Evolutionary conservation across 2,113 vertebrate genomes (phyloP), one percentile per base, ranked within the genome.

Genomic region (Varanus komodoensis): DNA sequence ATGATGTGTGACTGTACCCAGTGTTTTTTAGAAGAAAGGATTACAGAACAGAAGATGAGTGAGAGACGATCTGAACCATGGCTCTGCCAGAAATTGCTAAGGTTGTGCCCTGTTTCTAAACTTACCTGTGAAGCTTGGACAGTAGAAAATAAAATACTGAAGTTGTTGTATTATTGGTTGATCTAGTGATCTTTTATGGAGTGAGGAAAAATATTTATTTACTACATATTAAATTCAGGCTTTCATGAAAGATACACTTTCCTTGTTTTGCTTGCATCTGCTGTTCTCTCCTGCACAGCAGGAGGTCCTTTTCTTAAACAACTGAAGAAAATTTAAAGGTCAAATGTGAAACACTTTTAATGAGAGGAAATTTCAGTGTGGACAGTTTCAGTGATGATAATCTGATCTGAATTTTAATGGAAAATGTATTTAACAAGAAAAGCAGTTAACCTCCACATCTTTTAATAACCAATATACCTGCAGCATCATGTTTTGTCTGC

Each of bases 301-400:
- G 19, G 29, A 77, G 54, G n/a, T 75, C 1, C 27, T 11, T 75
- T 23, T 34, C 9, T 57, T 86, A 86, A 87, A 50, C 23, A 67
- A n/a, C 4, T 14, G 68, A 44, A 44, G 73, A 84, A 23, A 79
- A 61, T 61, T 80, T 73, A 61, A 7, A 82, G 44, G 69, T 54
- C 57, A 68, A 78, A 29, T 8, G 27, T 57, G 52, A 82, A 82
- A 89, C 82, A 61, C 48, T 52, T 85, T 89, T 52, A 84, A 50
- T 29, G 32, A 21, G 54, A 4, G 29, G 25, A 8, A 21, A 52
- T 61, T 61, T 89, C 61, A 69, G 8, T 78, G 61, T 38, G 32
- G n/a, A n/a, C 67, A 34, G 32, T 27, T 80, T 88, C 79, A 57
- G 38, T 54, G 74, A 4, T 15, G 57, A 84, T 54, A 34, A n/a